phyloP scores from a whole-genome alignment of 1,140 invertebrate genomes.

The Neodiprion lecontei region DNA sequence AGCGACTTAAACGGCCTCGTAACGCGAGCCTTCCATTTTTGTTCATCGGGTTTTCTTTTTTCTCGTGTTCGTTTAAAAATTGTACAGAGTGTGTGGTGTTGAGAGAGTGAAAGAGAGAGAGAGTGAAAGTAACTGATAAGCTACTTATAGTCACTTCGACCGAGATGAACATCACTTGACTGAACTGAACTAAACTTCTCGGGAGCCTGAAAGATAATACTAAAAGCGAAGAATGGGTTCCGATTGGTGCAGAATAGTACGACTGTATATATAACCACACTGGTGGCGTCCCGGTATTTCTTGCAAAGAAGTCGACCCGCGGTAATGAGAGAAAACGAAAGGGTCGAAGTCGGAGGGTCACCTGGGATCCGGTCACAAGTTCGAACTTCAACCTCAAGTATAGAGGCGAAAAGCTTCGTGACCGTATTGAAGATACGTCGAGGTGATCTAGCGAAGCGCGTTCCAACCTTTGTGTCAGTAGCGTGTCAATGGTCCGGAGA shows the following conservation, averaged over 20 bases:
- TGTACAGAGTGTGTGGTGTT: not conserved
- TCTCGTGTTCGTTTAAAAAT: not conserved
- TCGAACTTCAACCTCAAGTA: not conserved
- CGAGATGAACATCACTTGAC: not conserved
- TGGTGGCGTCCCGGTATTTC: no score
- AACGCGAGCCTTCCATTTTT: not conserved
- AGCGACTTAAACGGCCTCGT: not conserved
- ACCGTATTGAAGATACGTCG: not conserved
- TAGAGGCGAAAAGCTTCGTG: not conserved
- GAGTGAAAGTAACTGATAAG: not conserved
- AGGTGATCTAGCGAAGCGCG: not conserved
- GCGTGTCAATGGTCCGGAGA: not conserved
- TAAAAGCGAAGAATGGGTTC: not conserved
- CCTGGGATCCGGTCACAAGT: not conserved
- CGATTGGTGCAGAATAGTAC: not conserved
- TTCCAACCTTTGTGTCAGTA: not conserved
- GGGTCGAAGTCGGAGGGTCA: not conserved
- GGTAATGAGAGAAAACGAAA: not conserved
- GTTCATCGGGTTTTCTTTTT: not conserved
- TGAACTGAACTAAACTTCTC: not conserved
- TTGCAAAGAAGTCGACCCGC: no score
- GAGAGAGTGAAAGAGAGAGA: not conserved
- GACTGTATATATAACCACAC: no score
- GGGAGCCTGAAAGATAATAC: slow-evolving; percentile 2
- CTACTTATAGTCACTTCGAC: not conserved